These are phyloP conservation scores for Trachelus tabidus DNA, from an alignment of 2,888 invertebrate genomes.

Conservation along the genomic window DNA sequence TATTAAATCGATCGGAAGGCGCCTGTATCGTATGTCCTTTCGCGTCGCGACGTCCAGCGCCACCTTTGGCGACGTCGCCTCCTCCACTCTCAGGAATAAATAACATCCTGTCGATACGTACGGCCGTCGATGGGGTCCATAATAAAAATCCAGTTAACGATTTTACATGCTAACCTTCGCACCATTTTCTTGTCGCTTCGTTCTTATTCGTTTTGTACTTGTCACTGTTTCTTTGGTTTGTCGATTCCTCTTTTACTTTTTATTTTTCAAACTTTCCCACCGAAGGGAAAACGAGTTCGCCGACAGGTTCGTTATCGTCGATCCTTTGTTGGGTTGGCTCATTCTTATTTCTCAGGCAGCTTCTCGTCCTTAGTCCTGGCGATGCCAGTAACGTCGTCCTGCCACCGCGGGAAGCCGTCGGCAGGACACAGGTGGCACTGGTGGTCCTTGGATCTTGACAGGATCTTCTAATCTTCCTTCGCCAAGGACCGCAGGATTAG, in stretches of 20 bases:
- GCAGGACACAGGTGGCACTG: constrained; percentile 48
- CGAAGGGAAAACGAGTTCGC: constrained; percentile 35
- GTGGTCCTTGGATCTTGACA: constrained; percentile 27
- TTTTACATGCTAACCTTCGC: background rate
- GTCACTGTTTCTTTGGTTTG: background rate
- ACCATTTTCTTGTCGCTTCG: background rate
- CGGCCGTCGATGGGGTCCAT: background rate
- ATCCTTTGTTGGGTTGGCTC: constrained; percentile 50
- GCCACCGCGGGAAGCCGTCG: constrained; percentile 43
- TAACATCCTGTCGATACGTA: background rate
- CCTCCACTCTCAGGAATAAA: background rate
- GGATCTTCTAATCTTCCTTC: constrained; percentile 53
- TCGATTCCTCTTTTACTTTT: background rate
- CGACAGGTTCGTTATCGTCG: constrained; percentile 60
- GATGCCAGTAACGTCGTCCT: constrained; percentile 11
- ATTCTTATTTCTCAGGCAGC: constrained; percentile 34
- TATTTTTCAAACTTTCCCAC: background rate
- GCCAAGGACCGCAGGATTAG: constrained; percentile 51
- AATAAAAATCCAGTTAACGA: background rate
- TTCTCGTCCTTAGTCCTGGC: constrained; percentile 1
- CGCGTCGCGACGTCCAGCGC: background rate
- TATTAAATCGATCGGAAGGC: background rate
- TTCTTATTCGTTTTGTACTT: background rate
- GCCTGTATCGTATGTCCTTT: background rate
- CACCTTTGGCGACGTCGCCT: background rate